Evolutionary conservation across 2,888 invertebrate genomes (phyloP).

Genomic region (Zaprionus obscuricornis): DNA sequence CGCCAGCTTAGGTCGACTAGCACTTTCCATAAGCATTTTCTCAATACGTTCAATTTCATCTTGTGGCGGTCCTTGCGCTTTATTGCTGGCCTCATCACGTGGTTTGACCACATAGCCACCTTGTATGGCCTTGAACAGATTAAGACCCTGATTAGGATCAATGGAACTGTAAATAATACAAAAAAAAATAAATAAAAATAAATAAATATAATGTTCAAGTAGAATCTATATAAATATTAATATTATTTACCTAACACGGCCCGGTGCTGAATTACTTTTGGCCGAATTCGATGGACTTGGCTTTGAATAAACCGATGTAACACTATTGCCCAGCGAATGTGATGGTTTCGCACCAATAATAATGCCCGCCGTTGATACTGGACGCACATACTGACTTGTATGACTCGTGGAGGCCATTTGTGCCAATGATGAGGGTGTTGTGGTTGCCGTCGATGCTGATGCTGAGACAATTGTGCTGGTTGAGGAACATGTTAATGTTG

Average conservation of each 20-base stretch:
- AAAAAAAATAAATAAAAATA: slow-evolving; percentile 18
- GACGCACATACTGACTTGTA: slow-evolving; percentile 71
- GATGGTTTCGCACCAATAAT: slow-evolving; percentile 82
- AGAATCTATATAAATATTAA: not conserved
- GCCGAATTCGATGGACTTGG: slow-evolving; percentile 84
- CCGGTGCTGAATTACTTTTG: slow-evolving; percentile 84
- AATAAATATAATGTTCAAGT: slow-evolving; percentile 9
- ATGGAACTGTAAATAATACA: slow-evolving; percentile 77
- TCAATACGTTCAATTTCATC: slow-evolving; percentile 86
- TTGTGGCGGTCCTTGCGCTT: slow-evolving; percentile 86
- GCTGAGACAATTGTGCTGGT: slow-evolving; percentile 77
- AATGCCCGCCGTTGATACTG: slow-evolving; percentile 72
- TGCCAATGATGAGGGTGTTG: slow-evolving; percentile 66
- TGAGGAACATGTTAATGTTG: slow-evolving; percentile 68
- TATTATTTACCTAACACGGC: slow-evolving; percentile 80
- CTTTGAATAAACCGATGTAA: slow-evolving; percentile 83
- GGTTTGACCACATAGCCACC: slow-evolving; percentile 87
- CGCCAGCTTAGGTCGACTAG: slow-evolving; percentile 80
- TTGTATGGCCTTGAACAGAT: slow-evolving; percentile 84
- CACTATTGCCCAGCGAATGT: slow-evolving; percentile 83
- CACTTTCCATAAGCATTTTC: slow-evolving; percentile 84
- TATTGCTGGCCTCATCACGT: slow-evolving; percentile 87
- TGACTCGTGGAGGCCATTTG: slow-evolving; percentile 68
- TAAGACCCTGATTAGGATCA: slow-evolving; percentile 83
- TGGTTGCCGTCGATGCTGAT: slow-evolving; percentile 61